A percentile compares a stretch with the other conserved stretches of the same genome.
These are phyloP conservation scores for Drosophila acutilabella DNA, from an alignment of 2,888 invertebrate species.

Conservation along the genomic window DNA sequence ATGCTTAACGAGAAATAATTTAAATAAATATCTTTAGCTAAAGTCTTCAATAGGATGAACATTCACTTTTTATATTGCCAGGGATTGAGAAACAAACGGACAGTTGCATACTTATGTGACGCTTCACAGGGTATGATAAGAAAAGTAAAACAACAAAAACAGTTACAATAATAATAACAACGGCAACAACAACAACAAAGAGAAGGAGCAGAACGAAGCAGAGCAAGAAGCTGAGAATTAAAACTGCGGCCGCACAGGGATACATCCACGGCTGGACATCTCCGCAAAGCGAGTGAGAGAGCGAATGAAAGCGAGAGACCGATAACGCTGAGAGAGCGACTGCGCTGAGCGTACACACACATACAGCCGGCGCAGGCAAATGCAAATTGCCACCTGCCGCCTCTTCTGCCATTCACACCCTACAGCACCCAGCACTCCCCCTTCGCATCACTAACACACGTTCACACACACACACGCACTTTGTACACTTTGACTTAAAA, in stretches of 20 bases:
- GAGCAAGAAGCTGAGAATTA: slow-evolving; percentile 15
- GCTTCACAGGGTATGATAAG: slow-evolving; percentile 6
- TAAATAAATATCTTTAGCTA: too few species aligned
- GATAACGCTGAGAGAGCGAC: slow-evolving; percentile 18
- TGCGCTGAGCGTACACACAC: slow-evolving; percentile 20
- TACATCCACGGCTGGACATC: slow-evolving; percentile 71
- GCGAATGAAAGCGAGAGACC: slow-evolving; percentile 5
- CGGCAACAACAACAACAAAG: slow-evolving; percentile 23
- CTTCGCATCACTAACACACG: slow-evolving; percentile 2
- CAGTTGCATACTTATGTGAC: background rate
- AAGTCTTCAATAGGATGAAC: background rate
- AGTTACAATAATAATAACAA: slow-evolving; percentile 23
- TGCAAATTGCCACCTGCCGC: slow-evolving; percentile 59
- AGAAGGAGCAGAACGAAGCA: slow-evolving; percentile 12
- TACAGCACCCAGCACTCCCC: background rate
- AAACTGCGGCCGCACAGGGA: slow-evolving; percentile 50
- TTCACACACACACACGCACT: slow-evolving; percentile 20
- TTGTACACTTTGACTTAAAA: slow-evolving; percentile 14
- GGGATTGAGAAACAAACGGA: background rate
- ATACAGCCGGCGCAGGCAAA: slow-evolving; percentile 57
- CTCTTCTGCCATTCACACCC: slow-evolving; percentile 2
- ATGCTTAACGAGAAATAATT: too few species aligned
- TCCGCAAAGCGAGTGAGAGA: slow-evolving; percentile 28
- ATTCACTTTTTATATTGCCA: background rate
- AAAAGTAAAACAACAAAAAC: slow-evolving; percentile 18